Conservation (phyloP, 2,888 invertebrate species). For the Cosmopolites sordidus region DNA sequence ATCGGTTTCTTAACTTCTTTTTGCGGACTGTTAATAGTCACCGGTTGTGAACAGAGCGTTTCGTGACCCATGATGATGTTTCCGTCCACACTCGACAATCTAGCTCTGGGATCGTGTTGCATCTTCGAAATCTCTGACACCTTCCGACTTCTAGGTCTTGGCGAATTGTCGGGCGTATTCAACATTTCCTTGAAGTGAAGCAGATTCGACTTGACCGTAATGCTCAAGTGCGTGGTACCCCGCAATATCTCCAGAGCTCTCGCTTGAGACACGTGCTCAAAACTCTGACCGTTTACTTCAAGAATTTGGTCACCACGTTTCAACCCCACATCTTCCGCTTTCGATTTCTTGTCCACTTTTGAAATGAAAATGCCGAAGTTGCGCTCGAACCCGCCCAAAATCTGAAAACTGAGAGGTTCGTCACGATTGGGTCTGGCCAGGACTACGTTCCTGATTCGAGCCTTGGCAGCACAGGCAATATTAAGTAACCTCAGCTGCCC, state of each 20-base stretch:
- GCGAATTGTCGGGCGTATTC: slow-evolving; percentile 74
- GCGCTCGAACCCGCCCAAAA: slow-evolving; percentile 89
- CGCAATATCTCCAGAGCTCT: slow-evolving; percentile 90
- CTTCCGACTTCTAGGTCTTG: slow-evolving; percentile 61
- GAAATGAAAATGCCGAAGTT: slow-evolving; percentile 93
- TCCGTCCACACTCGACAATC: slow-evolving; percentile 74
- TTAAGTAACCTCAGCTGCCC: slow-evolving; percentile 65
- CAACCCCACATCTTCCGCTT: slow-evolving; percentile 92
- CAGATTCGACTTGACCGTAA: slow-evolving; percentile 95
- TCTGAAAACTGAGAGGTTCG: slow-evolving; percentile 88
- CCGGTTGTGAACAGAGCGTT: slow-evolving; percentile 52
- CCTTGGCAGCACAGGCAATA: slow-evolving; percentile 96
- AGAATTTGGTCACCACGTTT: slow-evolving; percentile 97
- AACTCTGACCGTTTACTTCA: slow-evolving; percentile 96
- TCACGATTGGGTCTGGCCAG: slow-evolving; percentile 89
- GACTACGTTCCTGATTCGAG: slow-evolving; percentile 85
- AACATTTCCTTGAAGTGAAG: slow-evolving; percentile 78
- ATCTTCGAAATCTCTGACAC: slow-evolving; percentile 61
- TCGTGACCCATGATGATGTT: slow-evolving; percentile 41
- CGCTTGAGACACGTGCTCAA: slow-evolving; percentile 87
- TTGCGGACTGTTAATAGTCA: slow-evolving; percentile 60
- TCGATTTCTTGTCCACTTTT: slow-evolving; percentile 87
- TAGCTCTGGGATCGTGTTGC: slow-evolving; percentile 65
- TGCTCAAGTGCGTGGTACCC: slow-evolving; percentile 91
- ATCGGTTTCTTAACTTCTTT: slow-evolving; percentile 58